phyloP scores from a whole-genome alignment of 1,140 invertebrate species.

The Vanessa tameamea region DNA sequence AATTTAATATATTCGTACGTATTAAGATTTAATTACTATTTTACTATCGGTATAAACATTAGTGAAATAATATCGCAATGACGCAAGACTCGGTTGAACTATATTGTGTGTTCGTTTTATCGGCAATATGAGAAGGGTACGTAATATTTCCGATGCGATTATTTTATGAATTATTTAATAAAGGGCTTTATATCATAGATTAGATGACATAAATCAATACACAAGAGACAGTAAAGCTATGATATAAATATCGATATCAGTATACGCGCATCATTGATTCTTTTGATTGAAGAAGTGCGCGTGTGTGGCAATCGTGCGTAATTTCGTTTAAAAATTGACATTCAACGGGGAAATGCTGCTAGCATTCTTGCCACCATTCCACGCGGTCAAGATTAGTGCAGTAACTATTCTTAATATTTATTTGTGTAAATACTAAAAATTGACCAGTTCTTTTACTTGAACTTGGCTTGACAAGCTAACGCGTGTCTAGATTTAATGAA shows the following conservation, averaged over 20 bases:
- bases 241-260: background rate
- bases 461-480: too few relatives aligned
- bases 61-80: background rate
- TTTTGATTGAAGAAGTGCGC: background rate
- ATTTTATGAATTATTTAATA: conserved; percentile 11
- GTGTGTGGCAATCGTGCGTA: conserved; percentile 7
- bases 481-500: too few relatives aligned
- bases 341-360: background rate
- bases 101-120: background rate
- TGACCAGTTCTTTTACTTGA: too few relatives aligned
- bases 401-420: too few relatives aligned
- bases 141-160: background rate
- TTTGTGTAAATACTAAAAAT: too few relatives aligned
- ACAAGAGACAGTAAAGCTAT: background rate
- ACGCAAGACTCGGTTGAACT: background rate
- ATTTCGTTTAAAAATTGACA: conserved; percentile 4
- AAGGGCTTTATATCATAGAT: background rate
- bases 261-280: background rate
- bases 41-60: background rate
- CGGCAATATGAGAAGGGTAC: background rate
- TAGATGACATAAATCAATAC: background rate
- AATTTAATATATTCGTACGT: background rate
- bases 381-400: too few relatives aligned
- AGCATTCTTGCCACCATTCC: too few relatives aligned
- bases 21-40: too few relatives aligned